Conservation (phyloP, 2,888 invertebrate genomes). For the Pyrgus malvae region DNA sequence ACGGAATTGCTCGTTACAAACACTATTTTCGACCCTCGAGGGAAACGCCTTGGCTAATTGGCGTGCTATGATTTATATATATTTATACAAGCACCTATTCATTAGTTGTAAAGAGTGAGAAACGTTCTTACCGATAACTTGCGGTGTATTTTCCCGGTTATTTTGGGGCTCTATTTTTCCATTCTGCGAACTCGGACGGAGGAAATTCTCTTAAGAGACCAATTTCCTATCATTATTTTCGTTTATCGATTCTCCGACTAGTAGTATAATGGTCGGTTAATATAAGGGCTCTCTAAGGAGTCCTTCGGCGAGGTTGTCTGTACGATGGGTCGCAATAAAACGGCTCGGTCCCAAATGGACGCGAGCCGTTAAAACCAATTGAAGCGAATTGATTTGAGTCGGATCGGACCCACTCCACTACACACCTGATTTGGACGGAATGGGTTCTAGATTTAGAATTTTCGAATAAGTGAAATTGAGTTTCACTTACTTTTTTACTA, state of each 20-base stretch:
- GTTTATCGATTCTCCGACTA: conserved; percentile 17
- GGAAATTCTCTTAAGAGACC: conserved; percentile 11
- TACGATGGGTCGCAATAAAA: conserved; percentile 8
- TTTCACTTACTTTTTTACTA: too few species aligned
- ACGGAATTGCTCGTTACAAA: conserved; percentile 6
- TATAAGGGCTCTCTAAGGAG: conserved; percentile 8
- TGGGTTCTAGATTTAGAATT: not conserved
- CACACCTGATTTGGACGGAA: not conserved
- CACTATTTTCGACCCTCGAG: not conserved
- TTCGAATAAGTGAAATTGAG: not conserved
- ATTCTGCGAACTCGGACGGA: not conserved
- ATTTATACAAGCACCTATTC: conserved; percentile 21
- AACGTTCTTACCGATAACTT: conserved; percentile 7
- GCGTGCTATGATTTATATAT: conserved; percentile 15
- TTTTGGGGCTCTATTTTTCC: not conserved
- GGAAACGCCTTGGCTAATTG: conserved; percentile 17
- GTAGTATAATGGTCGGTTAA: conserved; percentile 20
- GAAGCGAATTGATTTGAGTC: conserved; percentile 19
- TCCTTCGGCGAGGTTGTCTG: conserved; percentile 11
- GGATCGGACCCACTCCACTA: not conserved
- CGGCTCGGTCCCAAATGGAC: conserved; percentile 15
- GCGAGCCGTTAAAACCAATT: conserved; percentile 20
- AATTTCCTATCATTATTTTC: conserved; percentile 26
- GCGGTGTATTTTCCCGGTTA: conserved; percentile 9
- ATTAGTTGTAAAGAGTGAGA: conserved; percentile 13